phyloP scores from a whole-genome alignment of 2,113 vertebrate species.

The Mustela nigripes region DNA sequence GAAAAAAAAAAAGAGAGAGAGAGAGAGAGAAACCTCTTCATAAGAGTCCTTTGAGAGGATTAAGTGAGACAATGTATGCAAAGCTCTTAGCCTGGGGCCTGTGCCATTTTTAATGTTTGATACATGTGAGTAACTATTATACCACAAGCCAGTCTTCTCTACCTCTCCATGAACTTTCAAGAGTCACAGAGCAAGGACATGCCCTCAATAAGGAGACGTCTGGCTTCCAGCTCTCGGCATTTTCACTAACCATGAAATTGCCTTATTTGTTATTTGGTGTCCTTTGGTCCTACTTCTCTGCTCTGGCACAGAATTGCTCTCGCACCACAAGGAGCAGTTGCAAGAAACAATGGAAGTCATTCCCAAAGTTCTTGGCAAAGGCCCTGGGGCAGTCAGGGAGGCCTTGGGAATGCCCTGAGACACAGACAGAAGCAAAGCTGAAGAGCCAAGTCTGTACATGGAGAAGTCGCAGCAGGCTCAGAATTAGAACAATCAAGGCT shows the following conservation, averaged over 20 bases:
- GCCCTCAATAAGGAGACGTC: not conserved
- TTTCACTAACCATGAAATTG: not conserved
- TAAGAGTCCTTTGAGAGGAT: not conserved
- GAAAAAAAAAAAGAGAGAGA: not conserved
- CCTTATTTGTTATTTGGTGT: not conserved
- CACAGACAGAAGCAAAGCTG: rapidly evolving
- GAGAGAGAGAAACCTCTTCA: not conserved
- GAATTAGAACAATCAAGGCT: not conserved
- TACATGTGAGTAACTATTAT: not conserved
- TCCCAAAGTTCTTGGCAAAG: not conserved
- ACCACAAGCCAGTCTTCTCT: not conserved
- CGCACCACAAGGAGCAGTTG: not conserved
- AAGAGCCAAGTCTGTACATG: rapidly evolving
- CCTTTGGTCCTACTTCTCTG: not conserved
- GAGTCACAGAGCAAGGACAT: rapidly evolving
- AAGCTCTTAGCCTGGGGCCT: not conserved
- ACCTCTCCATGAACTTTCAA: not conserved
- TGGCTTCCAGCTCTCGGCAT: not conserved
- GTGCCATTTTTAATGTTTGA: rapidly evolving
- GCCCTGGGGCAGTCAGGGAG: rapidly evolving
- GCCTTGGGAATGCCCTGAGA: not conserved
- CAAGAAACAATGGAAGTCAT: not conserved
- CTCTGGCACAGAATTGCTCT: not conserved
- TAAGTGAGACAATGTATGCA: not conserved
- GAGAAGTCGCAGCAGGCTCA: not conserved